phyloP scores from a whole-genome alignment of 2,797 vertebrate genomes.

The Pagetopsis macropterus region DNA sequence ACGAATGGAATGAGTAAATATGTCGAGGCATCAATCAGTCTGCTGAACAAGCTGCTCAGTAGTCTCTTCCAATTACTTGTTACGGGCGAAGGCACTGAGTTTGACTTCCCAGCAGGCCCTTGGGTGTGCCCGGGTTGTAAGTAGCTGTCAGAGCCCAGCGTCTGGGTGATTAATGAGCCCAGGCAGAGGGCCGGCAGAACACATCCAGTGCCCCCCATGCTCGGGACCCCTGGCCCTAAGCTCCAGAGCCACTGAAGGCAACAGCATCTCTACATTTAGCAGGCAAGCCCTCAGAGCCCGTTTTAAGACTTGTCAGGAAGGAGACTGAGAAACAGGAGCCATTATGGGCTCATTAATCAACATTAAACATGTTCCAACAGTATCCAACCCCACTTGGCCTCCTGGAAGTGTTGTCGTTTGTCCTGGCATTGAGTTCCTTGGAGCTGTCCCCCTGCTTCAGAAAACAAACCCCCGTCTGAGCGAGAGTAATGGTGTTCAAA shows the following conservation, averaged over 20 bases:
- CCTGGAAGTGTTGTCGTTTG: conserved; percentile 30
- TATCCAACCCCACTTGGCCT: conserved; percentile 18
- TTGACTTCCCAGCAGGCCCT: conserved; percentile 46
- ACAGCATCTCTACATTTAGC: conserved; percentile 37
- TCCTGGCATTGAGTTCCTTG: conserved; percentile 22
- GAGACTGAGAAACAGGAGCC: conserved; percentile 31
- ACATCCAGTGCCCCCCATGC: conserved; percentile 31
- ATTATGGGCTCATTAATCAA: conserved; percentile 56
- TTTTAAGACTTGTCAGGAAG: conserved; percentile 42
- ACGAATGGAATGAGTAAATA: conserved; percentile 4
- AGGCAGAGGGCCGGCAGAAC: conserved; percentile 41
- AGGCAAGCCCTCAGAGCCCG: conserved; percentile 34
- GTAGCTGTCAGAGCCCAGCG: conserved; percentile 46
- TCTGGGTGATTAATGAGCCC: conserved; percentile 58
- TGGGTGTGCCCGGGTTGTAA: conserved; percentile 26
- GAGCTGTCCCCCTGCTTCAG: conserved; percentile 4
- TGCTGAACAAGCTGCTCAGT: conserved; percentile 8
- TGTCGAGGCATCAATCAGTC: conserved; percentile 15
- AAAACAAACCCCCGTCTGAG: conserved; percentile 48
- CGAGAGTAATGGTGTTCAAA: conserved; percentile 34
- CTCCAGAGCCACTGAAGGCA: conserved; percentile 35
- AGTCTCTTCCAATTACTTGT: conserved; percentile 27
- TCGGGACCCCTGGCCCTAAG: not conserved
- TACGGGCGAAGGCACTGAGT: conserved; percentile 9
- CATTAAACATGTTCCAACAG: conserved; percentile 40